Conservation (phyloP, 2,113 vertebrate species). For the Merops nubicus region DNA sequence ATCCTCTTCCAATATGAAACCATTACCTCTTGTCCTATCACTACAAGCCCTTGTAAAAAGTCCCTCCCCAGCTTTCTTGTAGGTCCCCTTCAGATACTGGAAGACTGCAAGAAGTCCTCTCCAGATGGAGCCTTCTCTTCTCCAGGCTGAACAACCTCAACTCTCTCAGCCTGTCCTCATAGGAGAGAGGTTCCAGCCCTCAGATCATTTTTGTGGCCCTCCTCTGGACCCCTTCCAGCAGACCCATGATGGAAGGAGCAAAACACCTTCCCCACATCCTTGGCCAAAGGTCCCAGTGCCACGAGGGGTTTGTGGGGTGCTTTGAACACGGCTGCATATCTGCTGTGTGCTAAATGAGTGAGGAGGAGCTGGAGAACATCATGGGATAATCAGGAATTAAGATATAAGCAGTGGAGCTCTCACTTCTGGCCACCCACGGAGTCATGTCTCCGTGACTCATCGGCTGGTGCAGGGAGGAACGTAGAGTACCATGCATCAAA, state of each 20-base stretch:
- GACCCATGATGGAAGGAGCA: neutral
- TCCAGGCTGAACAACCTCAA: neutral
- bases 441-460: constrained; percentile 65
- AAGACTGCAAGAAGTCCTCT: neutral
- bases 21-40: neutral
- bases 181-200: neutral
- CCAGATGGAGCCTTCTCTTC: neutral
- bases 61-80: neutral
- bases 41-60: neutral
- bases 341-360: neutral
- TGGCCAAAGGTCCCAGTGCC: neutral
- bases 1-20: neutral
- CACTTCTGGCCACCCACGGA: constrained; percentile 65
- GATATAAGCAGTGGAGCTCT: constrained; percentile 49
- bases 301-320: neutral
- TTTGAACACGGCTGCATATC: neutral
- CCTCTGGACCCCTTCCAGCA: neutral
- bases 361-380: constrained; percentile 47
- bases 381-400: constrained; percentile 59
- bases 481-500: neutral
- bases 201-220: neutral
- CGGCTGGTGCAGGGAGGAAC: constrained; percentile 55
- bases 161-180: neutral
- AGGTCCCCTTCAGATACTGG: neutral
- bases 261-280: neutral